Base-by-base conservation (phyloP, 2,113 vertebrate genomes). In the Microcebus jonahi region DNA sequence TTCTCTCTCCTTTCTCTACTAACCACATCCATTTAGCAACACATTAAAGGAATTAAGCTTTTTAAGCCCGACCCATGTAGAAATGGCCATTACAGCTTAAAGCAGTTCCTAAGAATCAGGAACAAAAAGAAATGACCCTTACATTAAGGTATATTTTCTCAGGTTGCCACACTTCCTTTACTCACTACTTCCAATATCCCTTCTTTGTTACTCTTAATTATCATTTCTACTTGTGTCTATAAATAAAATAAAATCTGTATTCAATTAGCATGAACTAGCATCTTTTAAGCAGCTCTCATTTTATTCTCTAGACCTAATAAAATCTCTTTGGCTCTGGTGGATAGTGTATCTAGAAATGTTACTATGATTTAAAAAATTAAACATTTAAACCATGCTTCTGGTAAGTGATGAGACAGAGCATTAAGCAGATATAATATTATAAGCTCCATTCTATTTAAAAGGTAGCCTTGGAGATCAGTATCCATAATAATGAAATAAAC, bases 231-330 rank as follows among this genome's bases (percentile, higher is more conserved):
- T 92, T 63, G 3, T 70, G 27, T 90, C 92, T 94, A 80, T 90
- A 95, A 96, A 89, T 70, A 88, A 36, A 96, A 79, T 4, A 94
- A 86, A 94, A 86, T 59, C 50, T 88, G 31, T 90, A 59, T 85
- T 70, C 80, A 89, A 91, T 84, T 96, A 70, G 82, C 95, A 91
- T 84, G 6, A 76, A 91, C 90, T 96, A 93, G 36, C 77, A 94
- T 88, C 53, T 89, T 90, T 93, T 89, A 86, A 94, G 79, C 17
- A 95, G 65, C 48, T 81, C n/a, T 97, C 50, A 79, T 70, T 93
- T 61, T 90, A 70, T 86, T 93, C 65, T 90, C 82, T 76, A 94
- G 57, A 93, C 48, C n/a, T 25, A 95, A 76, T 83, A 91, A 90
- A 94, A 93, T 71, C 71, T 82, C 70, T 94, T 94, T 91, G 79